Evolutionary conservation across 2,113 vertebrate species (phyloP).

Genomic region (Pterophyllum scalare): DNA sequence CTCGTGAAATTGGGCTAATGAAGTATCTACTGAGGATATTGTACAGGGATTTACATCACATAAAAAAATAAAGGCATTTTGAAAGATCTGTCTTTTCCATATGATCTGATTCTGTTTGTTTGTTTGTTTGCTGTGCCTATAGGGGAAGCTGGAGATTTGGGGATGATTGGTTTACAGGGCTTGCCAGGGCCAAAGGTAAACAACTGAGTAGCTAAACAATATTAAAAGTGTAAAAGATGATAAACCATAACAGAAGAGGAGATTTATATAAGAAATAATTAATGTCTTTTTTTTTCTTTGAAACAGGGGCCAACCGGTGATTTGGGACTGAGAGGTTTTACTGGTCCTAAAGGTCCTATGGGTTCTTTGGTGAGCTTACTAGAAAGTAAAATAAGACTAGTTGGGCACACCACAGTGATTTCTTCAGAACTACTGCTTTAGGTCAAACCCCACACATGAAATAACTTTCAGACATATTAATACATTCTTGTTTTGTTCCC

Average conservation of each 20-base stretch:
- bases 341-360: constrained; percentile 90
- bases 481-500: background rate
- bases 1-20: too few species aligned
- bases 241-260: background rate
- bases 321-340: constrained; percentile 85
- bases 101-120: constrained; percentile 7
- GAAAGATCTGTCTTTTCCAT: background rate
- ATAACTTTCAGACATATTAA: background rate
- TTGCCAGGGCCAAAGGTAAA: constrained; percentile 94
- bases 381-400: background rate
- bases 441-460: background rate
- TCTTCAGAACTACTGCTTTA: background rate
- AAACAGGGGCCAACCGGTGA: constrained; percentile 90
- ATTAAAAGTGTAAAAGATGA: background rate
- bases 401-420: background rate
- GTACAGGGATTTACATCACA: background rate
- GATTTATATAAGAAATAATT: background rate
- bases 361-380: constrained; percentile 87
- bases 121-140: constrained; percentile 12
- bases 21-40: background rate
- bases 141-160: constrained; percentile 90
- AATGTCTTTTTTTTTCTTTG: constrained; percentile 26
- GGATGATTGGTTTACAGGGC: constrained; percentile 91
- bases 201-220: background rate
- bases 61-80: background rate